These are phyloP conservation scores for zebrafish (Danio rerio) DNA, from an alignment of 2,113 vertebrate genomes.

Conservation along the genomic window GRCz12tu NC_133195.1:49399501-49400000, in stretches of 20 bases:
- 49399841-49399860: constrained; percentile 50
- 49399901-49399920: constrained; percentile 48
- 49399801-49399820: constrained; percentile 24
- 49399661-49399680: constrained; percentile 35
- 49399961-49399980: constrained; percentile 59
- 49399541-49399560: neutral
- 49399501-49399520: neutral
- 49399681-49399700: constrained; percentile 40
- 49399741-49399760: constrained; percentile 13
- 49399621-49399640: neutral
- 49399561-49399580: neutral
- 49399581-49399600: constrained; percentile 38
- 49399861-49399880: neutral
- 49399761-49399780: constrained; percentile 35
- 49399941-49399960: constrained; percentile 57
- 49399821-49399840: constrained; percentile 44
- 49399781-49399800: constrained; percentile 6
- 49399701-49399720: constrained; percentile 23
- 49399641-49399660: constrained; percentile 17
- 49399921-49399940: constrained; percentile 51
- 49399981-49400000: constrained; percentile 48
- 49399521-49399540: constrained; percentile 47
- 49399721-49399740: neutral
- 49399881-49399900: neutral
- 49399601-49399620: neutral